Evolutionary conservation across 2,888 invertebrate genomes (phyloP).

Genomic region (Yponomeuta cagnagella): DNA sequence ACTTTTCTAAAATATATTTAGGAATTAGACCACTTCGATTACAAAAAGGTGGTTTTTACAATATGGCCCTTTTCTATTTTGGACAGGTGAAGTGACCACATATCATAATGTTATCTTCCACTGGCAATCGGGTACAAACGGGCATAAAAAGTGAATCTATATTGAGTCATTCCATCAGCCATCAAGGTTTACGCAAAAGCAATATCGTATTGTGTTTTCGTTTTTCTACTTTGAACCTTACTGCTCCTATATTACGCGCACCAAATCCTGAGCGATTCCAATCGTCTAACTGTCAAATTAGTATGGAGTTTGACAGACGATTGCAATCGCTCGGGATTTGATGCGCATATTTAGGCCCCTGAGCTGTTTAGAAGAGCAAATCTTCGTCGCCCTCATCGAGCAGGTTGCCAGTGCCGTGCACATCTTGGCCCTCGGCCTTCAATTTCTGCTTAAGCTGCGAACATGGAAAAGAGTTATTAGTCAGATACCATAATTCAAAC

Average conservation of each 20-base stretch:
- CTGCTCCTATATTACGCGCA: too few species aligned
- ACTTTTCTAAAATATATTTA: too few species aligned
- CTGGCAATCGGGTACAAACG: background rate
- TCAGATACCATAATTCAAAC: background rate
- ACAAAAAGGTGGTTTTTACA: too few species aligned
- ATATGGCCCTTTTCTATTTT: too few species aligned
- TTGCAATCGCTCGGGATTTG: too few species aligned
- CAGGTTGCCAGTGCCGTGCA: constrained; percentile 78
- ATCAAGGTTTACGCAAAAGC: background rate
- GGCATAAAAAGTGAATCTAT: background rate
- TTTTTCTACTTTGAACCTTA: constrained; percentile 8
- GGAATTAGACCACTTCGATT: too few species aligned
- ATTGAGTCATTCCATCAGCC: background rate
- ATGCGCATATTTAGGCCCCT: too few species aligned
- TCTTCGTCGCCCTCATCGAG: constrained; percentile 94
- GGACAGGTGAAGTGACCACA: background rate
- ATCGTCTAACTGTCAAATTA: too few species aligned
- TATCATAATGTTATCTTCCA: background rate
- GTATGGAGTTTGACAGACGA: too few species aligned
- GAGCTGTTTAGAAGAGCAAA: constrained; percentile 83
- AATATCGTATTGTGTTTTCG: background rate
- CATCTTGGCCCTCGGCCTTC: constrained; percentile 36
- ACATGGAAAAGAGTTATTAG: background rate
- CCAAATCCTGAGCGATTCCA: too few species aligned
- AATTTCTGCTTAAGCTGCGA: constrained; percentile 44